phyloP scores from a whole-genome alignment of 2,888 invertebrate genomes.

The Eupithecia centaureata region DNA sequence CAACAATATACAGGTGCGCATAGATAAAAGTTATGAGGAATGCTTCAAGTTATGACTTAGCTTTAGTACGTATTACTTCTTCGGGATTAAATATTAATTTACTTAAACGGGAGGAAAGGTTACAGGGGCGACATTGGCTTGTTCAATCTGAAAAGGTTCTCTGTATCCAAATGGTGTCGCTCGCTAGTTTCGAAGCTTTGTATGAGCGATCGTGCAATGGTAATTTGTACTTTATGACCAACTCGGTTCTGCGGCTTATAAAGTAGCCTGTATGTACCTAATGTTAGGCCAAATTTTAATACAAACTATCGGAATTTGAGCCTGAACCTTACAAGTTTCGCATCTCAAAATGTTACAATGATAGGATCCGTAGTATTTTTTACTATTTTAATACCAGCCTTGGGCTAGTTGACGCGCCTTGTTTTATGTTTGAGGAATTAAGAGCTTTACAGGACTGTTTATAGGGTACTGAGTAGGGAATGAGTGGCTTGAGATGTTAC shows the following conservation, averaged over 20 bases:
- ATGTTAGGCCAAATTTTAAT: background rate
- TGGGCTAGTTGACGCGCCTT: conserved; percentile 19
- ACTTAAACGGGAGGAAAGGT: background rate
- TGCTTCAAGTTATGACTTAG: conserved; percentile 38
- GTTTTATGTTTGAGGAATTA: conserved; percentile 19
- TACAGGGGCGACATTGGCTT: background rate
- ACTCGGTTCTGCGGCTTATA: background rate
- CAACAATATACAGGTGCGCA: conserved; percentile 50
- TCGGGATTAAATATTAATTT: background rate
- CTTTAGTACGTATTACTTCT: background rate
- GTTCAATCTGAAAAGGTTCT: background rate
- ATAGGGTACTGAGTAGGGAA: conserved; percentile 19
- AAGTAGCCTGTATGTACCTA: background rate
- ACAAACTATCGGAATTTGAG: background rate
- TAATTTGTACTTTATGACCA: conserved; percentile 1
- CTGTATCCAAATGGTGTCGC: background rate
- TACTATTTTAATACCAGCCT: conserved; percentile 15
- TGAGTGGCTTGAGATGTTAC: conserved; percentile 17
- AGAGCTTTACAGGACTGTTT: conserved; percentile 18
- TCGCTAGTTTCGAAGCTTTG: background rate
- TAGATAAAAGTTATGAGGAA: conserved; percentile 46
- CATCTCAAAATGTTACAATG: background rate
- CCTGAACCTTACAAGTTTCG: background rate
- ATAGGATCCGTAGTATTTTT: background rate
- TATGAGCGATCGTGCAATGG: background rate